Base-by-base conservation (phyloP, 2,113 vertebrate genomes). In the Fulica atra region DNA sequence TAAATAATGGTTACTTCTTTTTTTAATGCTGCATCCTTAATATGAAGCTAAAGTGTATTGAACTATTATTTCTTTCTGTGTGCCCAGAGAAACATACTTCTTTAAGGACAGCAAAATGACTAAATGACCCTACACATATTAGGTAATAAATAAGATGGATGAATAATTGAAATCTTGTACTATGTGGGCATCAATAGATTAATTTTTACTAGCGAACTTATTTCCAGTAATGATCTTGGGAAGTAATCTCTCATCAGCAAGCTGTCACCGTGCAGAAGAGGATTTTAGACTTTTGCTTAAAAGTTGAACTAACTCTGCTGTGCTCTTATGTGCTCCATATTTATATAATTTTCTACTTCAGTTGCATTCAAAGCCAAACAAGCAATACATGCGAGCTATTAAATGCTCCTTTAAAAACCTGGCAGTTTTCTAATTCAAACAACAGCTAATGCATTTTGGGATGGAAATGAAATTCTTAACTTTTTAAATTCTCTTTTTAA, bases 141-240 rank as follows among this genome's bases (percentile, higher is more conserved):
- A 91, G 66, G n/a, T 95, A 95, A 98, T 98, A 97, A 98, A 97
- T 97, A 97, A 97, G 83, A 92, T 48, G n/a, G 88, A 97, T 97
- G 94, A 97, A 97, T 97, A 97, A 97, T 96, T 98, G 81, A 97
- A 96, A 95, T 95, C 92, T 96, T 96, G 94, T 92, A 81, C 92
- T 94, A 56, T 89, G 28, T 94, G 40, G 89, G 57, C 85, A 97
- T 96, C 81, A 86, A 86, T 94, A 95, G 91, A 96, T 97, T 96
- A 97, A 95, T 96, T 97, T 97, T 96, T 95, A 76, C 69, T 83
- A 92, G 73, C 25, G 23, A 97, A 96, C 89, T 97, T 96, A 96
- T 97, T 98, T 96, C 89, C 80, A 97, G 92, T 97, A 97, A 97
- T 97, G 94, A 95, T 94, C 85, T 94, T 90, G 88, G 95, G 80